These are phyloP conservation scores for Temnothorax rugatulus DNA, from an alignment of 2,888 invertebrate species.

Conservation along the genomic window DNA sequence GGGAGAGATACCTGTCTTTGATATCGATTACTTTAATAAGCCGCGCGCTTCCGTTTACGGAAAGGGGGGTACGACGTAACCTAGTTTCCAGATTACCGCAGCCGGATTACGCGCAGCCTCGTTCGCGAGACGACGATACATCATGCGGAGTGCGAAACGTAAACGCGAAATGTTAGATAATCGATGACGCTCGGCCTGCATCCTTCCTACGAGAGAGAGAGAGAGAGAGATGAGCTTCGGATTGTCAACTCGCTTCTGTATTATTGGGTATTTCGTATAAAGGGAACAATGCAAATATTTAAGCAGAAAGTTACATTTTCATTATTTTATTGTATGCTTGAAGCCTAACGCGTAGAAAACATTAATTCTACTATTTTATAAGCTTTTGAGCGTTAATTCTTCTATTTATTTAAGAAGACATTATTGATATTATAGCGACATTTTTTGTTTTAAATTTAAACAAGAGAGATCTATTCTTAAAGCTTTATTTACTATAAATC, in stretches of 20 bases:
- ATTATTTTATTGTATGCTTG: slow-evolving; percentile 6
- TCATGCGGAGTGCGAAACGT: background rate
- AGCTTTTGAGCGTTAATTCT: background rate
- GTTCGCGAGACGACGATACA: slow-evolving; percentile 4
- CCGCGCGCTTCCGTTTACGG: slow-evolving; percentile 38
- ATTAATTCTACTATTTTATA: background rate
- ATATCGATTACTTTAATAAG: slow-evolving; percentile 51
- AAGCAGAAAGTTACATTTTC: background rate
- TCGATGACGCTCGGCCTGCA: background rate
- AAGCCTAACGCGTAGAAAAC: background rate
- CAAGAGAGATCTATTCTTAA: background rate
- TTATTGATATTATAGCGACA: background rate
- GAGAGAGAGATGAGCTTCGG: background rate
- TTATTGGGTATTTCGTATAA: no score
- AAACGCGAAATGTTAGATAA: slow-evolving; percentile 7
- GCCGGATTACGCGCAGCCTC: slow-evolving; percentile 43
- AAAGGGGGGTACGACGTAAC: slow-evolving; percentile 41
- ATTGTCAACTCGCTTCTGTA: background rate
- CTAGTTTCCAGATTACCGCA: slow-evolving; percentile 45
- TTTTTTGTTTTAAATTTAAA: background rate
- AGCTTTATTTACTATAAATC: background rate
- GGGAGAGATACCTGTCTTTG: slow-evolving; percentile 41
- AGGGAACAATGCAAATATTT: background rate
- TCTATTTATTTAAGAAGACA: background rate
- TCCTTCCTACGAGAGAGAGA: background rate